phyloP scores from a whole-genome alignment of 2,113 vertebrate genomes.

The Elephantulus edwardii region DNA sequence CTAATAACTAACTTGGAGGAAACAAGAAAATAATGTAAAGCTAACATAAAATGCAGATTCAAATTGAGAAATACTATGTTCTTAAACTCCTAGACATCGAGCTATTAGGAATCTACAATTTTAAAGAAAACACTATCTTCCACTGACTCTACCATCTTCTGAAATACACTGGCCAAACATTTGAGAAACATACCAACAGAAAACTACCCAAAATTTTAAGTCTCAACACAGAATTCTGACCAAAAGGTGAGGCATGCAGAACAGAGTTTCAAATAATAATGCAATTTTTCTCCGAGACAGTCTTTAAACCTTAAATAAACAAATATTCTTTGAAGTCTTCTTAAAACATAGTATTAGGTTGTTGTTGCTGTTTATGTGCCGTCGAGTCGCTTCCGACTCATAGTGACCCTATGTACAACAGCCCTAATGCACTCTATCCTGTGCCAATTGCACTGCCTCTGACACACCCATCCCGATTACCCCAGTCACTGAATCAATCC shows the following conservation, averaged over 20 bases:
- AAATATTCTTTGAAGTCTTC: neutral
- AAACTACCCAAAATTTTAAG: slow-evolving; percentile 49
- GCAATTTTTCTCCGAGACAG: neutral
- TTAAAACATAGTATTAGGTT: neutral
- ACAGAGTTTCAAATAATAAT: neutral
- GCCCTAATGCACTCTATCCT: too few species aligned
- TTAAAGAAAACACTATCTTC: slow-evolving; percentile 61
- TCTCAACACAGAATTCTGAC: neutral
- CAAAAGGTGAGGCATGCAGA: neutral
- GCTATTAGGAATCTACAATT: slow-evolving; percentile 40
- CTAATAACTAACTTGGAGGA: neutral
- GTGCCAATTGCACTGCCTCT: too few species aligned
- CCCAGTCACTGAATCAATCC: too few species aligned
- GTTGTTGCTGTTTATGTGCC: too few species aligned
- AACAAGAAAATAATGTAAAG: slow-evolving; percentile 43
- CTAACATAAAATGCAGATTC: neutral
- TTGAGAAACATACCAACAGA: slow-evolving; percentile 31
- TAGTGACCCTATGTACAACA: too few species aligned
- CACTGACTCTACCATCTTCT: slow-evolving; percentile 29
- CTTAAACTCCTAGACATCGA: neutral
- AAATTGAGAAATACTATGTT: slow-evolving; percentile 39
- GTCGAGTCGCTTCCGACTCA: too few species aligned
- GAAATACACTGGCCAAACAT: slow-evolving; percentile 43
- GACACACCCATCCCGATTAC: too few species aligned
- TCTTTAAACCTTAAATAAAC: neutral